Evolutionary conservation across 2,888 invertebrate genomes (phyloP).

Genomic region (Uloborus plumipes): DNA sequence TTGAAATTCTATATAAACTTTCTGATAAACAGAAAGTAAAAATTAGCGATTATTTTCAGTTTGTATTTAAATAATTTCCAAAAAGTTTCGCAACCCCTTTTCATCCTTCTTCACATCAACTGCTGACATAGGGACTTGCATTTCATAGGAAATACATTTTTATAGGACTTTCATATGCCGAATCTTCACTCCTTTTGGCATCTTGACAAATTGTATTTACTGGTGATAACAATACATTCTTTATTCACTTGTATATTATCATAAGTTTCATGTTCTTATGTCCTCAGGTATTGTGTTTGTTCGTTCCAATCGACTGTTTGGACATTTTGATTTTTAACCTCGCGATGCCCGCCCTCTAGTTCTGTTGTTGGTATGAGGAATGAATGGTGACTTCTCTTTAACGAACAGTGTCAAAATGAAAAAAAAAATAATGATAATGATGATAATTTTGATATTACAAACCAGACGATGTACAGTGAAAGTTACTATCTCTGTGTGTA

Average conservation of each 20-base stretch:
- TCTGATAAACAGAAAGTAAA: too few species aligned
- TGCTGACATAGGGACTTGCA: too few species aligned
- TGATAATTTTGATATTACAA: conserved; percentile 62
- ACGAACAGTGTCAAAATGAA: conserved; percentile 39
- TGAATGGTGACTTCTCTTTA: conserved; percentile 7
- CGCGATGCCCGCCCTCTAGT: neutral
- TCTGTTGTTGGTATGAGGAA: conserved; percentile 16
- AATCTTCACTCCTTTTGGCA: neutral
- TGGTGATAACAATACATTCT: conserved; percentile 44
- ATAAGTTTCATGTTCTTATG: conserved; percentile 40
- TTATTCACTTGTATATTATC: conserved; percentile 30
- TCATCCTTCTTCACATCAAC: too few species aligned
- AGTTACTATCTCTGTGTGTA: conserved; percentile 53
- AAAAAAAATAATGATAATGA: too few species aligned
- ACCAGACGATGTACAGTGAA: conserved; percentile 51
- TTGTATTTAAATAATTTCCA: too few species aligned
- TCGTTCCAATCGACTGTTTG: neutral
- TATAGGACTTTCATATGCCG: too few species aligned
- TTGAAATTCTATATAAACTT: too few species aligned
- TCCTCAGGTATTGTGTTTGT: conserved; percentile 55
- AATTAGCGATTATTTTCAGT: too few species aligned
- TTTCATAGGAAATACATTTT: too few species aligned
- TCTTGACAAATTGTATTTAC: conserved; percentile 1
- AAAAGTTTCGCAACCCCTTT: too few species aligned
- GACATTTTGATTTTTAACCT: neutral